phyloP scores from a whole-genome alignment of 1,140 invertebrate genomes.

The Stratiolaelaps scimitus region DNA sequence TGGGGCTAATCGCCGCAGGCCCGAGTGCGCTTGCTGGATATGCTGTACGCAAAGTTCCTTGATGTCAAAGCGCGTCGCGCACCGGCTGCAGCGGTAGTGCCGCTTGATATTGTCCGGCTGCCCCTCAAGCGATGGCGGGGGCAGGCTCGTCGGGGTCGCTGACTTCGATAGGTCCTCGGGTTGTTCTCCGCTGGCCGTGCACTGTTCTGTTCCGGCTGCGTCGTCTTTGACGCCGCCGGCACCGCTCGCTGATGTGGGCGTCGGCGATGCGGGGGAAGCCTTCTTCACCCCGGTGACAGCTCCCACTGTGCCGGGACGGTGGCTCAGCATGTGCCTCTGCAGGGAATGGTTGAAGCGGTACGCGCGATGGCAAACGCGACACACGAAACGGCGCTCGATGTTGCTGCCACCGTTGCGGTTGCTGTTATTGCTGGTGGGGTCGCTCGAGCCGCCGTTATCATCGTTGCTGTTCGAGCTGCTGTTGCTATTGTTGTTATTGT shows the following conservation, averaged over 20 bases:
- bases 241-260: slow-evolving; percentile 32
- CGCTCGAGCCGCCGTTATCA: slow-evolving; percentile 33
- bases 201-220: slow-evolving; percentile 24
- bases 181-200: neutral
- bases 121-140: slow-evolving; percentile 7
- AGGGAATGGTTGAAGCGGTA: slow-evolving; percentile 40
- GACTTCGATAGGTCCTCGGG: slow-evolving; percentile 24
- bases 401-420: neutral
- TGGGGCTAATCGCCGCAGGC: slow-evolving; percentile 30
- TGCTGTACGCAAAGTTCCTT: slow-evolving; percentile 41
- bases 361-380: slow-evolving; percentile 39
- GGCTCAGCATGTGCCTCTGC: slow-evolving; percentile 39
- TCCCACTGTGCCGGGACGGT: slow-evolving; percentile 33
- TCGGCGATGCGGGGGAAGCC: slow-evolving; percentile 30
- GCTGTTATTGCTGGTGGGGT: no score
- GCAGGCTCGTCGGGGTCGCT: slow-evolving; percentile 18
- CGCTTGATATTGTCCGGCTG: slow-evolving; percentile 35
- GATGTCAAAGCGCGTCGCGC: slow-evolving; percentile 42
- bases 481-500: slow-evolving; percentile 35
- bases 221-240: slow-evolving; percentile 5
- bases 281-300: slow-evolving; percentile 31
- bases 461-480: slow-evolving; percentile 34
- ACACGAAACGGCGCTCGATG: slow-evolving; percentile 37
- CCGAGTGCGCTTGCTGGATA: slow-evolving; percentile 41
- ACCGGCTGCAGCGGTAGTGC: slow-evolving; percentile 44